Evolutionary conservation across 2,113 vertebrate species (phyloP).

Genomic region (Plestiodon gilberti): DNA sequence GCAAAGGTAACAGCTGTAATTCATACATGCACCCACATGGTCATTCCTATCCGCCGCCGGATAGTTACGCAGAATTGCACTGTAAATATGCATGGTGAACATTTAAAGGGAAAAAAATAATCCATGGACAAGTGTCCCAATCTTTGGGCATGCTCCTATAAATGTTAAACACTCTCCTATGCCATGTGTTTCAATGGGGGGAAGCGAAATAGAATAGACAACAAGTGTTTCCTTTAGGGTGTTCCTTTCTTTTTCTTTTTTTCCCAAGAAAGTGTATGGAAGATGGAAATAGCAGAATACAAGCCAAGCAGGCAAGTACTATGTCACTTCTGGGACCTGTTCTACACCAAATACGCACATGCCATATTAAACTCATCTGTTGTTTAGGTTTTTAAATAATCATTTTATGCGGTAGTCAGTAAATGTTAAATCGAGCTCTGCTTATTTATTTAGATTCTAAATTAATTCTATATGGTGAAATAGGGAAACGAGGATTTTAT

Average conservation of each 20-base stretch:
- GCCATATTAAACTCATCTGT: background rate
- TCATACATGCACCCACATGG: background rate
- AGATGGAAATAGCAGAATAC: background rate
- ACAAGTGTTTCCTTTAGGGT: background rate
- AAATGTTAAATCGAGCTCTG: background rate
- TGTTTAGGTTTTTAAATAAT: conserved; percentile 7
- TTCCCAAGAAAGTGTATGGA: background rate
- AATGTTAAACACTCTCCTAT: background rate
- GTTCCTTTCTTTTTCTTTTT: background rate
- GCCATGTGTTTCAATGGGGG: background rate
- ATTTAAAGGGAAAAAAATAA: too few species aligned
- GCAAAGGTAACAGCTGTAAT: background rate
- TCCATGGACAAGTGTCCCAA: conserved; percentile 46
- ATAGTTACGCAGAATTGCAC: too few species aligned
- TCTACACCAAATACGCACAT: background rate
- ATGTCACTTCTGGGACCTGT: background rate
- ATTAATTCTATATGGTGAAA: background rate
- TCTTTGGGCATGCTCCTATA: background rate
- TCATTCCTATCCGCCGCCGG: too few species aligned
- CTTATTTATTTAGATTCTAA: background rate
- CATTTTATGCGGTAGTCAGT: background rate
- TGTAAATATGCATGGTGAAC: too few species aligned
- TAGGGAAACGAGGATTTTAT: background rate
- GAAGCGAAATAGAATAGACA: background rate
- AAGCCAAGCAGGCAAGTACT: background rate